Base-by-base conservation (phyloP, 2,888 invertebrate genomes). In the Rhagonycha lutea region DNA sequence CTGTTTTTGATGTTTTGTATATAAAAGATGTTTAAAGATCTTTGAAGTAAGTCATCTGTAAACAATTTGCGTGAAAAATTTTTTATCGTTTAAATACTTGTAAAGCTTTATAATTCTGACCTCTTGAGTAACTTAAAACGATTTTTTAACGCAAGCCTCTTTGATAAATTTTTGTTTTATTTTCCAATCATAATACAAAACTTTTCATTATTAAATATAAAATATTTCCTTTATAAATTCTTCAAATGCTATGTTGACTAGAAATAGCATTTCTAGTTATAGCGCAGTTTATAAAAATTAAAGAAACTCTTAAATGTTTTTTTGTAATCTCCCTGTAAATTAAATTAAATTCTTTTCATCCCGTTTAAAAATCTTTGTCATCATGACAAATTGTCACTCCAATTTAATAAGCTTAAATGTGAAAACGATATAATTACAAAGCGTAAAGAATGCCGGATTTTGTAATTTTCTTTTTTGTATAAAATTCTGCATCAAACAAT, bases 1-100 rank as follows among this genome's bases (percentile, higher is more conserved):
- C 26, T 65, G 63, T 65, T 65, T 65, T 65, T 65, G 63, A 65
- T 65, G 63, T 65, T 65, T 65, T 65, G 63, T 65, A 65, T 24
- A 62, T 65, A 65, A 65, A 65, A 26, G 63, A 65, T 65, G 63
- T 65, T 65, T 24, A 65, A 65, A 65, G 26, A 65, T 65, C 63
- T 65, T 65, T 65, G 24, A 65, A 65, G 63, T 65, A 65, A 65
- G 63, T 65, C 63, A 65, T 65, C 63, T 18, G 63, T 24, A 65
- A 65, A 65, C 23, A 65, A 65, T 24, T 65, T 65, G 23, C n/a
- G 23, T 14, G 14, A 23, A 62, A 65, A 65, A 7, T 65, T 65
- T 65, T 24, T 65, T 24, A 24, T 26, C 26, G 23, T 65, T 65
- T 24, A 24, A 23, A 65, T 65, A 65, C 63, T 65, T 65, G 63